phyloP scores from a whole-genome alignment of 2,888 invertebrate genomes.

The Phlogophora meticulosa region DNA sequence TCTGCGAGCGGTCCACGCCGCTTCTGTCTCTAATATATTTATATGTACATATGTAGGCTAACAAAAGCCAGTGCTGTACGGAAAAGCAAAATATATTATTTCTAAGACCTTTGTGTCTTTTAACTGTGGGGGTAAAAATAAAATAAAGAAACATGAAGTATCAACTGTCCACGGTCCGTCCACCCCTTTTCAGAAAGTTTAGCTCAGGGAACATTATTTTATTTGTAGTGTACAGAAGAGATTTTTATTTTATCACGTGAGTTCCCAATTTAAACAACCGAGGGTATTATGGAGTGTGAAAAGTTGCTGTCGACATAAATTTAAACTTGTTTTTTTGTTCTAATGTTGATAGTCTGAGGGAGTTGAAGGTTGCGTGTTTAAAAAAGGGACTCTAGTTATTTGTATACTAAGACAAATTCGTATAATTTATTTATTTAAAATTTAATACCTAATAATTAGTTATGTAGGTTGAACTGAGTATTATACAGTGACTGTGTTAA shows the following conservation, averaged over 20 bases:
- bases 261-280: slow-evolving; percentile 29
- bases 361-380: slow-evolving; percentile 35
- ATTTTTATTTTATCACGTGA: slow-evolving; percentile 40
- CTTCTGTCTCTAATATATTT: slow-evolving; percentile 44
- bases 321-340: slow-evolving; percentile 37
- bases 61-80: slow-evolving; percentile 48
- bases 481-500: not conserved
- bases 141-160: slow-evolving; percentile 45
- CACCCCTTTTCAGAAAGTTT: slow-evolving; percentile 21
- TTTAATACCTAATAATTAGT: too few species aligned
- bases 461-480: not conserved
- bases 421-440: not conserved
- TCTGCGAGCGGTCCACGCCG: slow-evolving; percentile 37
- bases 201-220: slow-evolving; percentile 34
- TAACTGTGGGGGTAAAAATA: slow-evolving; percentile 32
- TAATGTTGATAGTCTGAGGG: slow-evolving; percentile 26
- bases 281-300: slow-evolving; percentile 44
- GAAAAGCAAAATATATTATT: slow-evolving; percentile 55
- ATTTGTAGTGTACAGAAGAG: slow-evolving; percentile 22
- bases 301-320: slow-evolving; percentile 49
- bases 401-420: slow-evolving; percentile 23
- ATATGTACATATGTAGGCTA: slow-evolving; percentile 31
- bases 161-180: slow-evolving; percentile 13
- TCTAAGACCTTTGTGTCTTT: slow-evolving; percentile 49
- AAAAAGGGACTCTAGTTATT: slow-evolving; percentile 28